These are phyloP conservation scores for Cephalopachus bancanus DNA, from an alignment of 2,797 vertebrate genomes.

Conservation along the genomic window DNA sequence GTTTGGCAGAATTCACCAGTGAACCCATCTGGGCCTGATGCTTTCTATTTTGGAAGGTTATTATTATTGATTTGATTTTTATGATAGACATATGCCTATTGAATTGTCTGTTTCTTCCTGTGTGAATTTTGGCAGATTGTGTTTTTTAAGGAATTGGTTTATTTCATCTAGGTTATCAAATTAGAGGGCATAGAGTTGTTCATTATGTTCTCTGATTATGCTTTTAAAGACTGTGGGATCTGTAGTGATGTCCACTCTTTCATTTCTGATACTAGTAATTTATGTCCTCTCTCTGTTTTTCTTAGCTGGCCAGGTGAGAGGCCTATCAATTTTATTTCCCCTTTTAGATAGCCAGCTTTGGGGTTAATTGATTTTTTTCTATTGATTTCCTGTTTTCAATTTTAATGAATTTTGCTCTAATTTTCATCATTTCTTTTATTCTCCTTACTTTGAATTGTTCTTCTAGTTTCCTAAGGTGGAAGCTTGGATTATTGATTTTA, in stretches of 20 bases:
- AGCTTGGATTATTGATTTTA: not conserved
- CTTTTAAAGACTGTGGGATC: not conserved
- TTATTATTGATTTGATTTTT: not conserved
- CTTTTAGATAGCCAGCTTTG: not conserved
- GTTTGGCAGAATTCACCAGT: not conserved
- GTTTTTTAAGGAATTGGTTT: not conserved
- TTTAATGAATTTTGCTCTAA: not conserved
- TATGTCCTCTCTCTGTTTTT: not conserved
- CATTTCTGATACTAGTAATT: not conserved
- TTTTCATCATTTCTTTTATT: not conserved
- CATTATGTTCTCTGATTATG: not conserved
- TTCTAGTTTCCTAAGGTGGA: not conserved
- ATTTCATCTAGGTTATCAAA: not conserved
- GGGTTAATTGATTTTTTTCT: not conserved
- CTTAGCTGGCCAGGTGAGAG: not conserved
- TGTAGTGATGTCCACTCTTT: not conserved
- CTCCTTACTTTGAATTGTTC: not conserved
- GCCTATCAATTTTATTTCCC: not conserved
- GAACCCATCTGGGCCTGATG: not conserved
- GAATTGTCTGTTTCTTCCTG: not conserved
- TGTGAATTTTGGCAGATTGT: not conserved
- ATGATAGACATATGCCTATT: not conserved
- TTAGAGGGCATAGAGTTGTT: not conserved
- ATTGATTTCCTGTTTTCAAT: not conserved
- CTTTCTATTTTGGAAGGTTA: not conserved